phyloP scores from a whole-genome alignment of 92 coral and sea anemone genomes.

The Zoanthus sociatus region DNA sequence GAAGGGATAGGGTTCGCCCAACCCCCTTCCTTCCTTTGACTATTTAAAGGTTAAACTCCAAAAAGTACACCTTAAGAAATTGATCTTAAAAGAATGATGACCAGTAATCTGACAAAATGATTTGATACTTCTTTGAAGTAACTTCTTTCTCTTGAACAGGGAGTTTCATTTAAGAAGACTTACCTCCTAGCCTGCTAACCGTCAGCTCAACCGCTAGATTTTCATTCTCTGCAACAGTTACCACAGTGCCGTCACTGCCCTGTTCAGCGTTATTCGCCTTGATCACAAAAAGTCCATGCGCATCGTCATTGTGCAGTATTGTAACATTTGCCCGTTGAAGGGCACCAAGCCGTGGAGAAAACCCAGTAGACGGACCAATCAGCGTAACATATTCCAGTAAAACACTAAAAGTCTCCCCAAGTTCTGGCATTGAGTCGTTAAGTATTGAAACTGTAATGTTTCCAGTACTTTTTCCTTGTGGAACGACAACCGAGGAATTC shows the following conservation, averaged over 20 bases:
- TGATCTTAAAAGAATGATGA: no score
- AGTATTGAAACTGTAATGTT: conserved; percentile 72
- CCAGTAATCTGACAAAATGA: no score
- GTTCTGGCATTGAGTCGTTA: conserved; percentile 86
- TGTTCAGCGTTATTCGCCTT: conserved; percentile 70
- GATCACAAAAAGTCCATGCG: conserved; percentile 87
- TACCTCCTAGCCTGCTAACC: conserved; percentile 89
- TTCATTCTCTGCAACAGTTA: conserved; percentile 78
- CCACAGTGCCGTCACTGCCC: conserved; percentile 67
- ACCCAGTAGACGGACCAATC: conserved; percentile 56
- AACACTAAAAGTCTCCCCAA: conserved; percentile 77
- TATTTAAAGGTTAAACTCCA: no score
- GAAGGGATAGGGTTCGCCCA: no score
- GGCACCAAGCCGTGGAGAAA: conserved; percentile 75
- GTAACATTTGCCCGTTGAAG: conserved; percentile 77
- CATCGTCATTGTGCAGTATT: conserved; percentile 83
- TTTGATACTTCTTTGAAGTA: no score
- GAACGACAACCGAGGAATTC: conserved; percentile 77
- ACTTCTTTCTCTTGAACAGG: no score
- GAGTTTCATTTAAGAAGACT: neutral
- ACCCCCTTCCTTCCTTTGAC: no score
- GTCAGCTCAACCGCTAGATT: conserved; percentile 61
- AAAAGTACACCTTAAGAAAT: no score
- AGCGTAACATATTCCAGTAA: conserved; percentile 77
- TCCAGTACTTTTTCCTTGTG: conserved; percentile 67